Percentiles rank a stretch among this genome's conserved stretches.
Conservation (phyloP, 2,888 invertebrate species). For the Pimpla rufipes region DNA sequence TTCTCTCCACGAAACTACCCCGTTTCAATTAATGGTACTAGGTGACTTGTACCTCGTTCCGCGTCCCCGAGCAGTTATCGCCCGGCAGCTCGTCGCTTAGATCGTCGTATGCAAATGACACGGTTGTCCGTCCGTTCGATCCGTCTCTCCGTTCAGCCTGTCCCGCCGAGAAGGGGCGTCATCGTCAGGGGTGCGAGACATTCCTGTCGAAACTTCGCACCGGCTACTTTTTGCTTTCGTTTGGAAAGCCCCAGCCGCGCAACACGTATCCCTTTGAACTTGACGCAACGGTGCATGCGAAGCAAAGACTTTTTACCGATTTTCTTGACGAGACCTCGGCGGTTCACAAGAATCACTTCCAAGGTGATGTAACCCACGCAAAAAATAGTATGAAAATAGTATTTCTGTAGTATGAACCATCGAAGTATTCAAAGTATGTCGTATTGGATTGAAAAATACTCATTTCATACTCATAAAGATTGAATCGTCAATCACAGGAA, state of each 20-base stretch:
- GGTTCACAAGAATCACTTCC: neutral
- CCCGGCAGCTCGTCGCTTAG: conserved; percentile 71
- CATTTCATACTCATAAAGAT: too few relatives aligned
- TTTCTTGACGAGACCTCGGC: neutral
- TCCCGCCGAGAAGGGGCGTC: conserved; percentile 26
- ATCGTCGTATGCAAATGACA: conserved; percentile 74
- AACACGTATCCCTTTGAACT: neutral
- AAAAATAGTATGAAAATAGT: too few relatives aligned
- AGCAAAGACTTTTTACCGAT: neutral
- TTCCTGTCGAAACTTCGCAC: conserved; percentile 41
- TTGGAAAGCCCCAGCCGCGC: neutral
- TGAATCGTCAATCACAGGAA: too few relatives aligned
- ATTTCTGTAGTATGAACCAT: too few relatives aligned
- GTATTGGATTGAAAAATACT: too few relatives aligned
- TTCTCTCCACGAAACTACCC: conserved; percentile 76
- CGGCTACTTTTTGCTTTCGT: conserved; percentile 32
- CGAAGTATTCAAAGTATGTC: too few relatives aligned
- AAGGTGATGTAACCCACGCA: neutral
- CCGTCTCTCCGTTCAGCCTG: conserved; percentile 48
- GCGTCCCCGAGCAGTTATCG: conserved; percentile 80
- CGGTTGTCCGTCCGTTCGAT: conserved; percentile 67
- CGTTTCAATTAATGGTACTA: conserved; percentile 82
- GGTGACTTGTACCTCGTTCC: conserved; percentile 82
- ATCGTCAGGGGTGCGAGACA: conserved; percentile 49
- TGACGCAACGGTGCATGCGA: too few relatives aligned